Percentiles rank a stretch among this genome's conserved stretches.
phyloP scores from a whole-genome alignment of 2,888 invertebrate genomes.

The Phrixothrix hirtus region DNA sequence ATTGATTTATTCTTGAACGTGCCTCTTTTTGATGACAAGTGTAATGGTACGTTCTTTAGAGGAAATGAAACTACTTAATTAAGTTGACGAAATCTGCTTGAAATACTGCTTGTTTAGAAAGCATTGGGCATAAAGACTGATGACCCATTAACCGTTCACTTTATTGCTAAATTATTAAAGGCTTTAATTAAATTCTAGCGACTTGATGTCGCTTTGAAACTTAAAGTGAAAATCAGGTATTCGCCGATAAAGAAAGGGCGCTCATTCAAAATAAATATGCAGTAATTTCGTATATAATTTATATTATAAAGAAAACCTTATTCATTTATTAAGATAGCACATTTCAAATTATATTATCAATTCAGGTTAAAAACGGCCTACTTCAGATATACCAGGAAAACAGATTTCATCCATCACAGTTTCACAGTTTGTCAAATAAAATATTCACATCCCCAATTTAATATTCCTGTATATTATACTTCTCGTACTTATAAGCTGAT shows the following conservation, averaged over 20 bases:
- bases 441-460: too few species aligned
- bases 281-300: background rate
- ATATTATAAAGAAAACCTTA: background rate
- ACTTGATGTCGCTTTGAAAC: background rate
- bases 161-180: constrained; percentile 23
- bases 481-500: too few species aligned
- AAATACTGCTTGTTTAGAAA: constrained; percentile 29
- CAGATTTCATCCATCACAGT: too few species aligned
- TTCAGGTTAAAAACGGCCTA: too few species aligned
- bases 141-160: constrained; percentile 17
- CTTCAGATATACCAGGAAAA: too few species aligned
- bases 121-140: constrained; percentile 20
- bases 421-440: too few species aligned
- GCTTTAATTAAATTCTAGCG: constrained; percentile 17
- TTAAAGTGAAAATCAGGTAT: background rate
- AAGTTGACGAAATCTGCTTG: constrained; percentile 33
- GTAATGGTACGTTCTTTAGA: constrained; percentile 35
- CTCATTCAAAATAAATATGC: background rate
- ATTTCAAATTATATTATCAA: too few species aligned
- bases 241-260: background rate
- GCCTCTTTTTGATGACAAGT: constrained; percentile 32
- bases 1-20: constrained; percentile 33
- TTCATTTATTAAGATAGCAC: too few species aligned
- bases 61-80: constrained; percentile 37
- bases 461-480: too few species aligned